Conservation (phyloP, 2,888 invertebrate species). For the Agrochola macilenta region DNA sequence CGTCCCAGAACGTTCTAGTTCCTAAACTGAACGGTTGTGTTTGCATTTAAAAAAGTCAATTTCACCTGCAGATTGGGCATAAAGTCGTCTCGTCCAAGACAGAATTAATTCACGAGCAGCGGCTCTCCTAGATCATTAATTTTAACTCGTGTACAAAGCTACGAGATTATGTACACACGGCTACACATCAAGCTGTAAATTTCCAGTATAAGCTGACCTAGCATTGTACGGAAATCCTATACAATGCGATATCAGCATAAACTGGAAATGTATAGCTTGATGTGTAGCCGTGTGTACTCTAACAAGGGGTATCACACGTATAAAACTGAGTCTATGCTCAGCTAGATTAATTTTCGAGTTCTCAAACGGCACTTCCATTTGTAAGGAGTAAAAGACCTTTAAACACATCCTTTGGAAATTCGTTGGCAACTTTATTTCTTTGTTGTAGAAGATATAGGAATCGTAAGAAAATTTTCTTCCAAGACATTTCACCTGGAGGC, state of each 20-base stretch:
- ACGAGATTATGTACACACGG: constrained; percentile 4
- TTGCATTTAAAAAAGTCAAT: constrained; percentile 25
- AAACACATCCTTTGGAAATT: background rate
- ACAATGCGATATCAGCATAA: no score
- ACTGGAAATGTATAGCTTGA: no score
- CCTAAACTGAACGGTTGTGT: background rate
- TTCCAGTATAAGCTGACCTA: no score
- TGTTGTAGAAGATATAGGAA: no score
- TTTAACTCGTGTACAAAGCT: constrained; percentile 32
- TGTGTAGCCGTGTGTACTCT: no score
- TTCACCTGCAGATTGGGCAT: constrained; percentile 24
- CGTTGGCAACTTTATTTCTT: background rate
- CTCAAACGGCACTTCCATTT: background rate
- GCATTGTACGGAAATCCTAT: no score
- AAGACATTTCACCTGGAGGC: no score
- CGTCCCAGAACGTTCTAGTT: background rate
- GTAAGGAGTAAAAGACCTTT: background rate
- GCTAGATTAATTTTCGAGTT: background rate
- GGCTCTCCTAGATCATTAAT: constrained; percentile 29
- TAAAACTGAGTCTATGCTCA: background rate
- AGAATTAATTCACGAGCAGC: constrained; percentile 31
- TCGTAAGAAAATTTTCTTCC: no score
- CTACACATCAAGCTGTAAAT: no score
- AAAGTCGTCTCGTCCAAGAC: constrained; percentile 5
- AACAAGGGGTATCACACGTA: constrained; percentile 19